phyloP scores from a whole-genome alignment of 1,140 invertebrate species.

The Philotrypesis tridentata region DNA sequence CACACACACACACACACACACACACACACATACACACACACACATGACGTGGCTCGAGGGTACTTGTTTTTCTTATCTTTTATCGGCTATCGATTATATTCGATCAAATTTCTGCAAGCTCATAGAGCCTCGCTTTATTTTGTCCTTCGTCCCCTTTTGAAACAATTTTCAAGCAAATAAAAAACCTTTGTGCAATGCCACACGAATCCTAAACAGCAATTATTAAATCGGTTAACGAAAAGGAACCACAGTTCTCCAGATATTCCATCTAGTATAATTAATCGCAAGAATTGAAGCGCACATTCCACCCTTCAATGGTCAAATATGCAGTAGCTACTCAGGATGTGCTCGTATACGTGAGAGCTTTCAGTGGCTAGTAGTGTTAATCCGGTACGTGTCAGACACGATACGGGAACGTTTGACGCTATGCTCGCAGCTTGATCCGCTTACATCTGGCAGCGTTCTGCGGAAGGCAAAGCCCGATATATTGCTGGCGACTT shows the following conservation, averaged over 20 bases:
- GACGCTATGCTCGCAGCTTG: conserved; percentile 17
- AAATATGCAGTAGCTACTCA: conserved; percentile 5
- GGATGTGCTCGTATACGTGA: neutral
- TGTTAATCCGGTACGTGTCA: conserved; percentile 35
- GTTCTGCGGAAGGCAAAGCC: neutral
- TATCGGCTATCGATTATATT: too few relatives aligned
- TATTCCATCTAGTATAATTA: conserved; percentile 9
- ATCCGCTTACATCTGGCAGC: conserved; percentile 14
- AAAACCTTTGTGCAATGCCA: too few relatives aligned
- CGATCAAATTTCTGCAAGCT: too few relatives aligned
- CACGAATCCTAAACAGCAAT: too few relatives aligned
- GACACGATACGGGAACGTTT: conserved; percentile 13
- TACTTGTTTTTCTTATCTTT: too few relatives aligned
- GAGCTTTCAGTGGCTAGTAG: conserved; percentile 5
- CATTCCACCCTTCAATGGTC: neutral
- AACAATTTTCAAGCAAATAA: too few relatives aligned
- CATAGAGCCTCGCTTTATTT: too few relatives aligned
- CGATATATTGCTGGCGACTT: neutral
- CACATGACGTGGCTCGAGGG: too few relatives aligned
- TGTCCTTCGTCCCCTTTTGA: too few relatives aligned
- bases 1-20: too few relatives aligned
- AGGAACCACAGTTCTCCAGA: neutral
- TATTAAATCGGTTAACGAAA: neutral
- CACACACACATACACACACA: too few relatives aligned
- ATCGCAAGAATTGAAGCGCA: neutral